Evolutionary conservation across 2,113 vertebrate species (phyloP), one percentile per base, ranked within the genome.

Genomic region (Tachysurus fulvidraco): DNA sequence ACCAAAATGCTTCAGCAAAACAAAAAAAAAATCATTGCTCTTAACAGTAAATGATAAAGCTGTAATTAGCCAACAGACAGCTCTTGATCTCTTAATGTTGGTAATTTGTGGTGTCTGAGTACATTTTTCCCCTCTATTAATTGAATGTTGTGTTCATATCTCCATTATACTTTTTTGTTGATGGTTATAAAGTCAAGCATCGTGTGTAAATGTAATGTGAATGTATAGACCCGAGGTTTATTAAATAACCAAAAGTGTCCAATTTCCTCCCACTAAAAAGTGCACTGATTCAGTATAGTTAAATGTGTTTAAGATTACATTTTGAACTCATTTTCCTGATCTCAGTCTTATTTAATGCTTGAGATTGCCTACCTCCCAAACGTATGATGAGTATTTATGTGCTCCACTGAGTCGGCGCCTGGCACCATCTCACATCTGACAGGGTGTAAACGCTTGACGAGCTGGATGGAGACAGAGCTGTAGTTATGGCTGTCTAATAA

Each of bases 361-460:
- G 65, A 52, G 52, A 57, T 17, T 65, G 44, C 13, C 84, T 52
- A 50, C 23, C 83, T 65, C 77, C 17, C 25, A 10, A 57, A 81
- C 21, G 11, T n/a, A 12, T 64, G 77, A 57, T n/a, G 60, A 5
- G 84, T 86, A 36, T 80, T 57, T 67, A 50, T 54, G 74, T 46
- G 84, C 60, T 57, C 14, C 13, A 65, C 21, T 23, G 85, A 86
- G 78, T 50, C 54, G 78, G 41, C 55, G 54, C 25, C 78, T 81
- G 85, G 85, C 65, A 82, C 25, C 0, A 6, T 74, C 85, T 82
- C 85, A 6, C 65, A 74, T 82, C 67, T 86, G 78, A 67, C 78
- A 82, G 50, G 78, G 85, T 81, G 85, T 81, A 81, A 60, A 73
- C 62, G 55, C 85, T 30, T 86, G 85, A 81, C 73, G 85, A 81